A percentile compares a stretch with the other conserved stretches of the same genome.
phyloP scores from a whole-genome alignment of 2,888 invertebrate species.

The Cylloceria caligata region DNA sequence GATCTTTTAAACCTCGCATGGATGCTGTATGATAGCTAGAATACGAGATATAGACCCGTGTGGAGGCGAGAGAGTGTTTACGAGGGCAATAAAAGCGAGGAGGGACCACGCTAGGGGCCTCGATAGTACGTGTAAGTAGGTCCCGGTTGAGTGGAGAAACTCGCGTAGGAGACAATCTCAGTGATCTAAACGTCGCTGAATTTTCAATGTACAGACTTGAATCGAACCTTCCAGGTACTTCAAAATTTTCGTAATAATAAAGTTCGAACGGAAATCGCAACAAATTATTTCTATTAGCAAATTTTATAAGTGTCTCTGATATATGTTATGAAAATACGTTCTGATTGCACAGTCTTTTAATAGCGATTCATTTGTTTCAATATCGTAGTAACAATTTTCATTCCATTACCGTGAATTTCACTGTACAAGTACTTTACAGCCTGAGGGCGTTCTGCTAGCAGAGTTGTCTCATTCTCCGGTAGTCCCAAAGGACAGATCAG shows the following conservation, averaged over 20 bases:
- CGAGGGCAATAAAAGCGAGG: slow-evolving; percentile 71
- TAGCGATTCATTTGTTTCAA: no score
- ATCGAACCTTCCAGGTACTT: not conserved
- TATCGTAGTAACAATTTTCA: no score
- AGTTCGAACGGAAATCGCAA: no score
- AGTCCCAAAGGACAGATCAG: slow-evolving; percentile 7
- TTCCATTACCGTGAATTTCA: no score
- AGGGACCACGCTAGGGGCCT: slow-evolving; percentile 53
- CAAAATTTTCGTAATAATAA: no score
- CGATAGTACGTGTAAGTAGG: slow-evolving; percentile 56
- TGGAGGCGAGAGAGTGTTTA: slow-evolving; percentile 70
- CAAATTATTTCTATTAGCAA: no score
- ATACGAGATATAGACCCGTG: slow-evolving; percentile 27
- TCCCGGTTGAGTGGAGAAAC: slow-evolving; percentile 44
- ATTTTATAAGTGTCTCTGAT: no score
- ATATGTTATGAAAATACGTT: not conserved
- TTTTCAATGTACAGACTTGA: not conserved
- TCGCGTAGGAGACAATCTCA: slow-evolving; percentile 59
- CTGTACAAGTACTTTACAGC: no score
- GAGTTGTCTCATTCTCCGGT: not conserved
- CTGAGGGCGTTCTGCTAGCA: not conserved
- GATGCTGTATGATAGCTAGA: slow-evolving; percentile 51
- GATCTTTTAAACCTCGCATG: slow-evolving; percentile 37
- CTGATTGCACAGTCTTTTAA: no score
- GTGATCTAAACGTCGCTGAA: slow-evolving; percentile 35